Evolutionary conservation across 2,113 vertebrate species (phyloP).

Genomic region (Eclectus roratus): DNA sequence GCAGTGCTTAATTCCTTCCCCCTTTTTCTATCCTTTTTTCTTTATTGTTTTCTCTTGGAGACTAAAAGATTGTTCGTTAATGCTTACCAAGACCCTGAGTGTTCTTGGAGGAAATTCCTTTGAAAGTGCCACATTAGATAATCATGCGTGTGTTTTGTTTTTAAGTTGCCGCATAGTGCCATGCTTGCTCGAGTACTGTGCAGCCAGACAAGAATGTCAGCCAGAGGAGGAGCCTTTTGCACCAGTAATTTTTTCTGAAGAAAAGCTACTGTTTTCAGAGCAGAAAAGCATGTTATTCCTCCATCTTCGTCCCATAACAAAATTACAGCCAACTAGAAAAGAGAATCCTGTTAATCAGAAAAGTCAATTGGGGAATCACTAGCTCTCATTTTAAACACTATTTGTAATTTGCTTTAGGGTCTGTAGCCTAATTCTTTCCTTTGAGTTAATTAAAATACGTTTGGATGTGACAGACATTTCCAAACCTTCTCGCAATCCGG

Average conservation of each 20-base stretch:
- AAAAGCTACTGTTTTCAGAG: slow-evolving; percentile 1
- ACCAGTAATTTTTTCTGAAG: not conserved
- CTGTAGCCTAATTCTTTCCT: slow-evolving; percentile 73
- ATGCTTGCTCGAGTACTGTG: not conserved
- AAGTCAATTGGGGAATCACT: slow-evolving; percentile 66
- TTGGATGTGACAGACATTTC: slow-evolving; percentile 74
- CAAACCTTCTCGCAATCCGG: slow-evolving; percentile 51
- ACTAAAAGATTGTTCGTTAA: not conserved
- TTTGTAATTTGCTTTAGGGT: slow-evolving; percentile 74
- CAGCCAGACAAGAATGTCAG: not conserved
- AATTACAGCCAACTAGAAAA: slow-evolving; percentile 55
- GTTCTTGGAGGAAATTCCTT: not conserved
- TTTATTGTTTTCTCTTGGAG: not conserved
- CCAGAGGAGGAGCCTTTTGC: not conserved
- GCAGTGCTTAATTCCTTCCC: not conserved
- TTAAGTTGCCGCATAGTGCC: not conserved
- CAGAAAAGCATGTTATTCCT: slow-evolving; percentile 7
- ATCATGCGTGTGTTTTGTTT: not conserved
- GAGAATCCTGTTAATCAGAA: slow-evolving; percentile 65
- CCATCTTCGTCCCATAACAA: slow-evolving; percentile 28
- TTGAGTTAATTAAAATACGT: slow-evolving; percentile 76
- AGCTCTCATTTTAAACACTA: slow-evolving; percentile 61
- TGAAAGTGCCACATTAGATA: not conserved
- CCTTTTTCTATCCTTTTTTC: not conserved
- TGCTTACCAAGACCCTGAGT: not conserved